Base-by-base conservation (phyloP, 1,140 invertebrate genomes). In the Microplitis demolitor region DNA sequence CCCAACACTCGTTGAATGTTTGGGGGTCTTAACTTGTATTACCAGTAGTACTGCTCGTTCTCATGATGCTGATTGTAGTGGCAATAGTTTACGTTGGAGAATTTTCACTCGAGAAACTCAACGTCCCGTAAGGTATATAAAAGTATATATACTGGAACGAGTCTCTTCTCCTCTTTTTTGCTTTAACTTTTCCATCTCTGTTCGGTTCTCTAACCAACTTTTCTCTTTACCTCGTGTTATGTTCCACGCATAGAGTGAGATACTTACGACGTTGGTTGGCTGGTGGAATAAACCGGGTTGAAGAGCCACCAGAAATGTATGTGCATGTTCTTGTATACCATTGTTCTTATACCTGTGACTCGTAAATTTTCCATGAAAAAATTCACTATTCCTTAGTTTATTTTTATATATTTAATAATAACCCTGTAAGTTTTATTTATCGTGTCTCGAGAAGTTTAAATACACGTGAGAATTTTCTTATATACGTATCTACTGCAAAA, bases 21-120 rank as follows among this genome's bases (percentile, higher is more conserved):
- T 9, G 39, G 6, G 2, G 3, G 39, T 45, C 39, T 45, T 11
- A 45, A 45, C 39, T 45, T 2, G 39, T 45, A 45, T 3, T 9
- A 45, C 39, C 39, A 45, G 39, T 3, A 45, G 11, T 2, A 11
- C 24, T 2, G 24, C 24, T 24, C 24, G 24, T 24, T 24, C 39
- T 45, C 39, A 5, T 45, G 39, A 11, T 45, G 39, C 39, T 24
- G 24, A 2, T 2, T 24, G 24, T 24, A 45, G 39, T 45, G 39
- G 39, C 24, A 24, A 45, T 33, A 34, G 54, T 33, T 60, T 69
- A 58, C 56, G 58, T 54, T 14, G 31, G 34, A 54, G 39, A 69
- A 69, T 69, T 69, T 69, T 60, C 67, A 69, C 54, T 69, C 39
- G 54, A 24, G 58, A 69, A 54, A 69, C 67, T 69, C 54, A 58